Base-by-base conservation (phyloP, 2,888 invertebrate genomes). In the Pammene fasciana region DNA sequence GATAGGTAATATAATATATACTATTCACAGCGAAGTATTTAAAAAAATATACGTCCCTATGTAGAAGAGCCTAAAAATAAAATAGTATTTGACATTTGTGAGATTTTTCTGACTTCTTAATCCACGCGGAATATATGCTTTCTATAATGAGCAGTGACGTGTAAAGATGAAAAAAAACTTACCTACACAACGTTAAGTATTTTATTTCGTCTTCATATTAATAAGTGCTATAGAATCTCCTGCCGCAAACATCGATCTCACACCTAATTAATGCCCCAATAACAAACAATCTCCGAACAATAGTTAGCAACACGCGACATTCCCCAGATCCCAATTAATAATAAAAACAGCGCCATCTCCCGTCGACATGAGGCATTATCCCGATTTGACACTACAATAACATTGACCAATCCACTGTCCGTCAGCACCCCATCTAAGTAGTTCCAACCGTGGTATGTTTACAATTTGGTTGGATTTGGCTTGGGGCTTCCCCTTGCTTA, bases 261-360 rank as follows among this genome's bases (percentile, higher is more conserved):
- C 50, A 26, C 41, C 62, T 52, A 59, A 52, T 59, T 8, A 52
- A 18, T 43, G 43, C 52, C 41, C 18, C 41, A 41, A 41, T 38
- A 59, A 57, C 59, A 52, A 41, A 43, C 59, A 52, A 61, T 61
- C 61, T 38, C 36, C 60, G 48, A 38, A 61, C 48, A 62, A 62
- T 50, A 18, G 38, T 6, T 13, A 6, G 13, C 62, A 36, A 16
- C 61, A 45, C 60, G 54, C 36, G 67, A 61, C 60, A 67, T 36
- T 46, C 59, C 59, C 50, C 82, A 90, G 91, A 90, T 89, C 78
- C 89, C 90, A 91, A 92, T 92, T 92, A 92, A 83, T 82, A 83
- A 86, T 88, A 88, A 89, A 88, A 90, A 90, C 89, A 90, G 83
- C 84, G 81, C 88, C 82, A 83, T 80, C 77, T 70, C 75, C 86